Evolutionary conservation across 1,140 invertebrate species (phyloP).

Genomic region (Leptoteleia sp.): DNA sequence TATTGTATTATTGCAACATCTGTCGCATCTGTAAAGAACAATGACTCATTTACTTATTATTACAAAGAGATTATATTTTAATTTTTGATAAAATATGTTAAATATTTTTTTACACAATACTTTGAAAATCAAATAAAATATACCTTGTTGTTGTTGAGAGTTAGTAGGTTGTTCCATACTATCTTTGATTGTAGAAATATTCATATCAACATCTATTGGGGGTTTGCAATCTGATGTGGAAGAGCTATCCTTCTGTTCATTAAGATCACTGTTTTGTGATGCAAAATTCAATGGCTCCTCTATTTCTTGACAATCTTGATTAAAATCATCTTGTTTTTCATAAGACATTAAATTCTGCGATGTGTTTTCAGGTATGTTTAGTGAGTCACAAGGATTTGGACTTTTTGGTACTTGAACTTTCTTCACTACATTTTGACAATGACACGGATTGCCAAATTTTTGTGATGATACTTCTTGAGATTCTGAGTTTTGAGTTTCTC

Average conservation of each 20-base stretch:
- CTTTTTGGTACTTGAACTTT: conserved; percentile 31
- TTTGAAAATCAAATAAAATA: no score
- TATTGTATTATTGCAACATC: conserved; percentile 60
- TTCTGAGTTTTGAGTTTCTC: conserved; percentile 52
- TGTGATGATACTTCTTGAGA: conserved; percentile 57
- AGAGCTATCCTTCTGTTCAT: conserved; percentile 37
- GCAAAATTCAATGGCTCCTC: conserved; percentile 57
- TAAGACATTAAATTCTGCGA: conserved; percentile 41
- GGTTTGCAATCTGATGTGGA: conserved; percentile 38
- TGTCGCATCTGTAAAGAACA: conserved; percentile 34
- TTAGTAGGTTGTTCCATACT: conserved; percentile 29
- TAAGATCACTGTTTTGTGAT: conserved; percentile 35
- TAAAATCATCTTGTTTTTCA: conserved; percentile 29
- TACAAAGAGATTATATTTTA: no score
- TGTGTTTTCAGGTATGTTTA: conserved; percentile 29
- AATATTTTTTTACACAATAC: no score
- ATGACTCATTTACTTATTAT: not conserved
- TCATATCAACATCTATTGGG: conserved; percentile 43
- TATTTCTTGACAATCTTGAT: conserved; percentile 39
- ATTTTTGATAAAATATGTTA: no score
- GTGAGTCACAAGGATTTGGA: conserved; percentile 22
- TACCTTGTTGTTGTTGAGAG: conserved; percentile 47
- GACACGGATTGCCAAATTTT: conserved; percentile 33
- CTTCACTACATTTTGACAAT: conserved; percentile 40
- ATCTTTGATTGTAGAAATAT: conserved; percentile 24